Percentiles rank a stretch among this genome's conserved stretches.
Conservation (phyloP, 2,888 invertebrate genomes). For the Holacanthella duospinosa region DNA sequence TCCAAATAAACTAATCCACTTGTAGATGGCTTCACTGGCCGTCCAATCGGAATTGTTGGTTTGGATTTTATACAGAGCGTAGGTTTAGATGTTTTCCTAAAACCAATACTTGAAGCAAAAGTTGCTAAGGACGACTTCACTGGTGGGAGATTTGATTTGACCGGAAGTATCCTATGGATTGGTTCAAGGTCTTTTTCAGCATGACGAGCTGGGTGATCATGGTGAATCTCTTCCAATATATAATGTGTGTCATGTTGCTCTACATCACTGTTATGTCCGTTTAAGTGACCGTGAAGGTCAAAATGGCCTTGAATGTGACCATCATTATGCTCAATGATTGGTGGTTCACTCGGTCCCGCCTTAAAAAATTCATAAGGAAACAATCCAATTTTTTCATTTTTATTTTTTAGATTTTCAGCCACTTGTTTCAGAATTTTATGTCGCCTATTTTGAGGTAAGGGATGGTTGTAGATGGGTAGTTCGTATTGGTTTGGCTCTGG, state of each 20-base stretch:
- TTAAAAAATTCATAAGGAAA: not conserved
- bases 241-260: not conserved
- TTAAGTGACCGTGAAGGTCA: not conserved
- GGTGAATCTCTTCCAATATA: not conserved
- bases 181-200: not conserved
- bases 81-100: slow-evolving; percentile 7
- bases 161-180: not conserved
- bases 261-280: not conserved
- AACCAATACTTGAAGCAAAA: slow-evolving; percentile 15
- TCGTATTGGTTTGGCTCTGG: not conserved
- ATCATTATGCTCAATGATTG: not conserved
- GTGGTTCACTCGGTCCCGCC: not conserved
- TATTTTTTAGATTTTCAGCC: not conserved
- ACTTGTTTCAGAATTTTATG: not conserved
- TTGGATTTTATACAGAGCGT: slow-evolving; percentile 14
- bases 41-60: slow-evolving; percentile 6
- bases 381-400: not conserved
- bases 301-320: not conserved
- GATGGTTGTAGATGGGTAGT: not conserved
- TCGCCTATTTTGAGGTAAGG: not conserved
- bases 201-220: not conserved
- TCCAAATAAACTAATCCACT: slow-evolving; percentile 29
- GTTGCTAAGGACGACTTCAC: slow-evolving; percentile 25
- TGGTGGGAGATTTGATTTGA: not conserved
- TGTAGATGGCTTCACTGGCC: slow-evolving; percentile 12